A percentile compares a stretch with the other conserved stretches of the same genome.
Evolutionary conservation across 1,140 invertebrate species (phyloP).

Genomic region (Hesperophylax magnus): DNA sequence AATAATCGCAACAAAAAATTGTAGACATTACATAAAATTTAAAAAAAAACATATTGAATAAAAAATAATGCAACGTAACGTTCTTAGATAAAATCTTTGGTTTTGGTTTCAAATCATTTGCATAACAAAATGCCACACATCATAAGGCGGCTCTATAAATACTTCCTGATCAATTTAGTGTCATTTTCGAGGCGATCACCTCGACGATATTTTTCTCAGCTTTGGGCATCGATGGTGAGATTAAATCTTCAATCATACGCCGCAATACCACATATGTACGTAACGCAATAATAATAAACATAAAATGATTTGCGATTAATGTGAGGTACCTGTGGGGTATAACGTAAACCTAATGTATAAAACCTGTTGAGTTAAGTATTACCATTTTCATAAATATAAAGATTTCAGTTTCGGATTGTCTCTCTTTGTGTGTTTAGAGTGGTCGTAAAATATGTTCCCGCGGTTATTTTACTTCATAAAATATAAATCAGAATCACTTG

Average conservation of each 20-base stretch:
- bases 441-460: neutral
- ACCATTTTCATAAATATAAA: neutral
- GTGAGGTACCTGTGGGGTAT: neutral
- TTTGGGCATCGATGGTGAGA: conserved; percentile 6
- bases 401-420: neutral
- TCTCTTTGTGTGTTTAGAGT: neutral
- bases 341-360: too few species aligned
- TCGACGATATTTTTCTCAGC: conserved; percentile 9
- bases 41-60: neutral
- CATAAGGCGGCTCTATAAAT: neutral
- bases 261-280: conserved; percentile 5
- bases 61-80: neutral
- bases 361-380: neutral
- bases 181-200: neutral
- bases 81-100: neutral
- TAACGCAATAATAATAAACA: conserved; percentile 13
- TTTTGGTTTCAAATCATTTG: conserved; percentile 12
- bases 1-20: neutral
- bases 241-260: conserved; percentile 2
- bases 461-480: conserved; percentile 2
- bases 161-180: conserved; percentile 17
- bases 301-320: conserved; percentile 1
- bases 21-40: neutral
- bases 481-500: neutral
- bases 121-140: conserved; percentile 9